Evolutionary conservation across 2,888 invertebrate genomes (phyloP).

Genomic region (Pristionchus fissidentatus): DNA sequence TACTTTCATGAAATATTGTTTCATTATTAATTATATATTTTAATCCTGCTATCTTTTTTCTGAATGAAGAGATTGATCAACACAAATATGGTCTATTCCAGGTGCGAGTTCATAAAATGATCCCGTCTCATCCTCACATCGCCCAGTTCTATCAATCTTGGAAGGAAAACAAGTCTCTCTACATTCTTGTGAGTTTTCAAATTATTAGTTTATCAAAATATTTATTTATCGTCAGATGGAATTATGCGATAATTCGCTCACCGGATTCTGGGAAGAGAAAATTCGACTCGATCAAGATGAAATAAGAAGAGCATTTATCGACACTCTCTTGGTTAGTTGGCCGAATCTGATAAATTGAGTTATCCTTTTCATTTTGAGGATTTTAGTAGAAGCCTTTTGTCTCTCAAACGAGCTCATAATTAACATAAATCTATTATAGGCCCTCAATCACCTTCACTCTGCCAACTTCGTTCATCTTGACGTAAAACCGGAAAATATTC

Average conservation of each 20-base stretch:
- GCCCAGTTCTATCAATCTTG: conserved; percentile 2
- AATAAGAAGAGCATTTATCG: background rate
- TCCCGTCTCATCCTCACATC: background rate
- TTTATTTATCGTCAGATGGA: too few species aligned
- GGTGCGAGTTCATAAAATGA: background rate
- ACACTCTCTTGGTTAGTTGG: background rate
- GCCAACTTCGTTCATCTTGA: background rate
- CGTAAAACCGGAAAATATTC: background rate
- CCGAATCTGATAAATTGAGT: background rate
- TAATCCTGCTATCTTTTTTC: too few species aligned
- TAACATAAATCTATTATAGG: too few species aligned
- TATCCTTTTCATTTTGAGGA: too few species aligned
- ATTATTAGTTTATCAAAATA: too few species aligned
- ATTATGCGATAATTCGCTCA: background rate
- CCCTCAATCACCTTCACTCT: background rate
- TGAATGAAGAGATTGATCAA: background rate
- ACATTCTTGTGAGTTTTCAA: too few species aligned
- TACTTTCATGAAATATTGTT: too few species aligned
- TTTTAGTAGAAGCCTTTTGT: too few species aligned
- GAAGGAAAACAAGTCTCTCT: background rate
- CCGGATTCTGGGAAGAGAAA: background rate
- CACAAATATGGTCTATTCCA: background rate
- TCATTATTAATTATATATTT: too few species aligned
- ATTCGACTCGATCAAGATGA: background rate
- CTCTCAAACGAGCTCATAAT: too few species aligned